Conservation (phyloP, 2,797 vertebrate species). For the Limnodromus scolopaceus region DNA sequence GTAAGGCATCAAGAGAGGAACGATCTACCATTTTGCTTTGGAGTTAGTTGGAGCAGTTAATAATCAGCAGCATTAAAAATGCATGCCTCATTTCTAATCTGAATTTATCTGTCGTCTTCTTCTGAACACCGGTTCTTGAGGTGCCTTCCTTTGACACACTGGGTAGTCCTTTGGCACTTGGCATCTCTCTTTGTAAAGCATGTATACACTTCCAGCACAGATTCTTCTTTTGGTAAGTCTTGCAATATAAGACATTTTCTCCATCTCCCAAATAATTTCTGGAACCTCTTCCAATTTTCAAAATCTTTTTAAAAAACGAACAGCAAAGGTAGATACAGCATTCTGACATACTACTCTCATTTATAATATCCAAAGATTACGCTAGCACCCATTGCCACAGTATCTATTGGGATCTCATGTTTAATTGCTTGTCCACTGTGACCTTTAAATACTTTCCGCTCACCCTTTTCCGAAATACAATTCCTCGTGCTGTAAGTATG, state of each 20-base stretch:
- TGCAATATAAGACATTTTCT: not conserved
- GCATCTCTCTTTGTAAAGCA: not conserved
- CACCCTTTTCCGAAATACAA: not conserved
- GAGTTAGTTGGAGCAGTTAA: not conserved
- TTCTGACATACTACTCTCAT: not conserved
- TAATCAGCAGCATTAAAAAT: not conserved
- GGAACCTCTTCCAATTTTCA: not conserved
- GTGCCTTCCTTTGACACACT: not conserved
- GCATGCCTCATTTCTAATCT: not conserved
- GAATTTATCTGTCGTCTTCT: not conserved
- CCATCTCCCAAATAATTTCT: not conserved
- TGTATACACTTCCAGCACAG: not conserved
- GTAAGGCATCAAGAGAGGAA: not conserved
- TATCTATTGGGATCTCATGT: not conserved
- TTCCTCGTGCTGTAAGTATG: not conserved
- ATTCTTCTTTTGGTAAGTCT: not conserved
- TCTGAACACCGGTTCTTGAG: not conserved
- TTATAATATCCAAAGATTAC: not conserved
- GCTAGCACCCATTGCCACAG: not conserved
- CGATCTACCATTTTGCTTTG: not conserved
- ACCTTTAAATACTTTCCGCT: slow-evolving; percentile 2
- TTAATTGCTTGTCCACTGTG: slow-evolving; percentile 9
- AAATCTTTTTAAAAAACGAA: not conserved
- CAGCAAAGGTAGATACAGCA: not conserved
- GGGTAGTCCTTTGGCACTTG: not conserved